These are phyloP conservation scores for Bubalus kerabau DNA, from an alignment of 2,113 vertebrate genomes.

Conservation along the genomic window DNA sequence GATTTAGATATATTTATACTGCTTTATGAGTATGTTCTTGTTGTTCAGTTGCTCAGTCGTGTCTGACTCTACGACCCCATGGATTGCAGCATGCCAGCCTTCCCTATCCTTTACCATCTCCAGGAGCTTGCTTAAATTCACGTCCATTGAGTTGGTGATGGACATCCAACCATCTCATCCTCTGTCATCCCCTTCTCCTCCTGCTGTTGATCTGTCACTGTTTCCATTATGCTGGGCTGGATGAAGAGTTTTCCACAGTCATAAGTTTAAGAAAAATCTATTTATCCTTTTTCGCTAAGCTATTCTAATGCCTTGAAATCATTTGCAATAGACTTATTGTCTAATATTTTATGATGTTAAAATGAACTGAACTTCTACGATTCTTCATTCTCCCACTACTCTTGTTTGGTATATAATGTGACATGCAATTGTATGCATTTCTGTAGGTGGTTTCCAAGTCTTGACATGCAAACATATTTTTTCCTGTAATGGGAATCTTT, in stretches of 20 bases:
- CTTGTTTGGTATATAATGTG: background rate
- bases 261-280: background rate
- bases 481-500: background rate
- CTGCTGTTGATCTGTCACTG: background rate
- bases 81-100: background rate
- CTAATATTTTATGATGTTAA: background rate
- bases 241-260: background rate
- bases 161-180: background rate
- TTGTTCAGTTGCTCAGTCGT: background rate
- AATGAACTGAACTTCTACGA: background rate
- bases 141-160: background rate
- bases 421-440: background rate
- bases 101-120: background rate
- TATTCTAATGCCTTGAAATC: slow-evolving; percentile 3
- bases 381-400: background rate
- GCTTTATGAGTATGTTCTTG: background rate
- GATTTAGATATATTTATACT: background rate
- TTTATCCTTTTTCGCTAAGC: background rate
- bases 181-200: background rate
- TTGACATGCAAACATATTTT: background rate
- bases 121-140: background rate
- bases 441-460: background rate
- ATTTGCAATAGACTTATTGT: background rate
- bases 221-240: background rate
- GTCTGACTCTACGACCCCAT: rapidly evolving